Conservation (phyloP, 2,113 vertebrate genomes). For the Entomyzon cyanotis region DNA sequence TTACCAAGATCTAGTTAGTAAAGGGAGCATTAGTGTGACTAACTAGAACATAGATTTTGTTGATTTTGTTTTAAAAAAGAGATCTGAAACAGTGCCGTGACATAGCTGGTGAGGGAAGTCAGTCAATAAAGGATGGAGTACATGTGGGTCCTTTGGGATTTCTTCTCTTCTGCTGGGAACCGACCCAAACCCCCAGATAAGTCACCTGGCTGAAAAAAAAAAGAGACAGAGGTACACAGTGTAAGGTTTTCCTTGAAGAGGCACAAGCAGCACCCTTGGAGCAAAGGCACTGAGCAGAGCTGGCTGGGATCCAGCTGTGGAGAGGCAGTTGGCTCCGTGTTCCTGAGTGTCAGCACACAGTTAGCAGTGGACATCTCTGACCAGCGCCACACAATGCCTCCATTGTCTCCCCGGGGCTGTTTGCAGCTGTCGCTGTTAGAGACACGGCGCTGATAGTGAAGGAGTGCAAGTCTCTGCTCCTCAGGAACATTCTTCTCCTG, state of each 20-base stretch:
- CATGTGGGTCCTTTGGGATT: neutral
- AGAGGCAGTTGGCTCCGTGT: neutral
- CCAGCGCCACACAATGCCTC: neutral
- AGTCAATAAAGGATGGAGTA: neutral
- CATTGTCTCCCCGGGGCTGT: neutral
- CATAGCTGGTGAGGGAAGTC: neutral
- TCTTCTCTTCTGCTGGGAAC: neutral
- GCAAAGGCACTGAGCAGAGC: neutral
- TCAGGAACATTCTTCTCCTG: neutral
- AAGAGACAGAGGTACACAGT: neutral
- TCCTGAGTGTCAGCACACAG: neutral
- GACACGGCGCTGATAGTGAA: accelerated
- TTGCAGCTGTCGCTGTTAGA: neutral
- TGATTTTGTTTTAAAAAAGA: neutral
- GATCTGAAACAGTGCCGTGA: neutral
- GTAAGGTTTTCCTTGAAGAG: neutral
- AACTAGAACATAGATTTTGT: neutral
- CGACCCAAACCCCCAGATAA: neutral
- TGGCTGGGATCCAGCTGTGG: neutral
- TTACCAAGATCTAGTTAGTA: neutral
- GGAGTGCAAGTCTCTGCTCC: neutral
- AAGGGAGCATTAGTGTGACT: neutral
- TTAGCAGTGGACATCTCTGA: neutral
- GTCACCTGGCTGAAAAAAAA: neutral
- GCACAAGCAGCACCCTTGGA: neutral